Evolutionary conservation across 2,797 vertebrate species (phyloP).

Genomic region (Lerista edwardsae): DNA sequence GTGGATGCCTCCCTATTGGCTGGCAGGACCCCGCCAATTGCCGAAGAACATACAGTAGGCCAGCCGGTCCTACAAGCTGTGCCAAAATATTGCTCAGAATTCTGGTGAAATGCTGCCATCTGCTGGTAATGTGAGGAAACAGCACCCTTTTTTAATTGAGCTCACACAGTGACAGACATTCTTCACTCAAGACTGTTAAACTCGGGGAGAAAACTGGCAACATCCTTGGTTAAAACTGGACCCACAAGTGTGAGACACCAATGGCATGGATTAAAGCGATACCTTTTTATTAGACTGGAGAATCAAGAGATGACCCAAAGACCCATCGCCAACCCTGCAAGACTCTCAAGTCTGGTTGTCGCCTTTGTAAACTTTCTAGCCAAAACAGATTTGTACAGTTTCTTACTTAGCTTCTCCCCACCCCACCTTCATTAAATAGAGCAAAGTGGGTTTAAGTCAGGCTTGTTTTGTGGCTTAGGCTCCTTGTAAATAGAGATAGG

Average conservation of each 20-base stretch:
- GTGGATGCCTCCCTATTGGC: not conserved
- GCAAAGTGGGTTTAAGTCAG: conserved; percentile 4
- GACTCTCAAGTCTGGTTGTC: not conserved
- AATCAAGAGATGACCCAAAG: not conserved
- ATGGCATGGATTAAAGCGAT: not conserved
- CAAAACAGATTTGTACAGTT: no score
- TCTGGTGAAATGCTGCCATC: not conserved
- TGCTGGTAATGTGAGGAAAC: not conserved
- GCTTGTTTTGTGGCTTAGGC: conserved; percentile 28
- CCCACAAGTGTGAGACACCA: not conserved
- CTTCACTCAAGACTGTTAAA: conserved; percentile 1
- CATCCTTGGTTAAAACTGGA: not conserved
- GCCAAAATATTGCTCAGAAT: rapidly evolving
- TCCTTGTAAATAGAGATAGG: conserved; percentile 52
- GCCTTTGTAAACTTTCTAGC: not conserved
- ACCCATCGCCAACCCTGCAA: not conserved
- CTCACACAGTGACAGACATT: not conserved
- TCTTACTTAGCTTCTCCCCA: no score
- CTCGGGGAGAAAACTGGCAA: not conserved
- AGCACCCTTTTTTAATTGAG: not conserved
- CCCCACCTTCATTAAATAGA: not conserved
- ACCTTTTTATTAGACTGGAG: not conserved
- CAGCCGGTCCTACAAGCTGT: not conserved
- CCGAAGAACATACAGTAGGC: not conserved
- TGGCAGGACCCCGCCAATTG: conserved; percentile 13